Percentiles rank a stretch among this genome's conserved stretches.
phyloP scores from a whole-genome alignment of 2,888 invertebrate species.

The Nesidiocoris tenuis region DNA sequence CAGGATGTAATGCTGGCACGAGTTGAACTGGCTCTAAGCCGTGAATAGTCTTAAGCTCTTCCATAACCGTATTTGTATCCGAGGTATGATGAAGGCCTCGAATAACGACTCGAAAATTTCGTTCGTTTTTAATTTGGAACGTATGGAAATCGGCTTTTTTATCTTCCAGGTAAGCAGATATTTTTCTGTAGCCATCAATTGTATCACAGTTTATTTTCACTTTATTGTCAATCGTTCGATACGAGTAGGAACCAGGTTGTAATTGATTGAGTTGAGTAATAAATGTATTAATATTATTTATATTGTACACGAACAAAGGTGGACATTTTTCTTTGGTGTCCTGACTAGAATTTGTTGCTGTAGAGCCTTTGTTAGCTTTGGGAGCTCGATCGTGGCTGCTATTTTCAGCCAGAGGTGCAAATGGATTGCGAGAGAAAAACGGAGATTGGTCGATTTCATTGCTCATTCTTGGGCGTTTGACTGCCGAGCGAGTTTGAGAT shows the following conservation, averaged over 20 bases:
- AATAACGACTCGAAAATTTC: conserved; percentile 11
- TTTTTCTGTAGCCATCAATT: conserved; percentile 14
- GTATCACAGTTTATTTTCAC: conserved; percentile 4
- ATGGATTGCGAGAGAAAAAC: too few species aligned
- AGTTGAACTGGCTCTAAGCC: neutral
- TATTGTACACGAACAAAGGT: too few species aligned
- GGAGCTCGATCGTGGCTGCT: too few species aligned
- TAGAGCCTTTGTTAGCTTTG: too few species aligned
- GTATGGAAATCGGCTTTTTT: conserved; percentile 6
- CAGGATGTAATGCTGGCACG: neutral
- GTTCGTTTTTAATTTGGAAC: conserved; percentile 6
- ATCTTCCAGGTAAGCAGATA: neutral
- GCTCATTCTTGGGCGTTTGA: too few species aligned
- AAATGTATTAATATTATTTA: too few species aligned
- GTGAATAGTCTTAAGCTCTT: neutral
- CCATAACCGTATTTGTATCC: neutral
- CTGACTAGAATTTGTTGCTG: too few species aligned
- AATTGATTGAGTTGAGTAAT: too few species aligned
- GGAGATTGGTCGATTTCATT: too few species aligned
- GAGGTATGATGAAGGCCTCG: conserved; percentile 5
- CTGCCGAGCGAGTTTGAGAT: too few species aligned
- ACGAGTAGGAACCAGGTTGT: conserved; percentile 51
- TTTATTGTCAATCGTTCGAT: neutral
- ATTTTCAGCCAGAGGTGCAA: too few species aligned
- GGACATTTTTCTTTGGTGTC: too few species aligned